Percentiles rank a stretch among this genome's conserved stretches.
Conservation (phyloP, 2,888 invertebrate species). For the Strigamia crassipes region DNA sequence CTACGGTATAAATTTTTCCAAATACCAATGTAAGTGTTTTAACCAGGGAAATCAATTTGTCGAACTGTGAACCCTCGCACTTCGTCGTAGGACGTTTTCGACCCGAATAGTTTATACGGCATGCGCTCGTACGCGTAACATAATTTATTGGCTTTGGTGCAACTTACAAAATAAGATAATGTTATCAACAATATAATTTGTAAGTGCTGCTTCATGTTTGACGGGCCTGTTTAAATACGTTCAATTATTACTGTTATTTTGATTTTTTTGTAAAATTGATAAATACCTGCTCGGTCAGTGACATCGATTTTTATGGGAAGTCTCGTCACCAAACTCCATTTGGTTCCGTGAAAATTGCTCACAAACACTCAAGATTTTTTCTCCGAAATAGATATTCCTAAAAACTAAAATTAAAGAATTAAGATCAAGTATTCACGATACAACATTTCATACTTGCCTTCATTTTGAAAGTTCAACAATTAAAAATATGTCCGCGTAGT, state of each 20-base stretch:
- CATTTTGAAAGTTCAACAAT: not conserved
- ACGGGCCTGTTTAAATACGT: not conserved
- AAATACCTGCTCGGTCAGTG: not conserved
- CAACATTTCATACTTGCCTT: not conserved
- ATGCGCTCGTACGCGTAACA: constrained; percentile 68
- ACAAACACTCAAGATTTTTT: not conserved
- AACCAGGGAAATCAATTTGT: not conserved
- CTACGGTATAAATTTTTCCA: not conserved
- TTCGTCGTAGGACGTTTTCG: constrained; percentile 74
- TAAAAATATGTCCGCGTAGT: not conserved
- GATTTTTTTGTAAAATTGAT: not conserved
- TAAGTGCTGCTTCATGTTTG: not conserved
- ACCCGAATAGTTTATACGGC: constrained; percentile 71
- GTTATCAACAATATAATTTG: not conserved
- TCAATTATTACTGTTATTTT: not conserved
- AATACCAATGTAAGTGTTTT: not conserved
- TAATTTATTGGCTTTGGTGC: not conserved
- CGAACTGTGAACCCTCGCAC: constrained; percentile 2
- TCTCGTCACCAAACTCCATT: too few relatives aligned
- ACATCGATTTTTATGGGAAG: not conserved
- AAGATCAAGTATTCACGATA: not conserved
- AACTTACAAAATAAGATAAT: not conserved
- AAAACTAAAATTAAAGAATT: not conserved
- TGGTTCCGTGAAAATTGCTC: too few relatives aligned
- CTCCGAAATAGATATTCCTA: not conserved